Conservation (phyloP, 2,113 vertebrate species). For the Erpornis zantholeuca region DNA sequence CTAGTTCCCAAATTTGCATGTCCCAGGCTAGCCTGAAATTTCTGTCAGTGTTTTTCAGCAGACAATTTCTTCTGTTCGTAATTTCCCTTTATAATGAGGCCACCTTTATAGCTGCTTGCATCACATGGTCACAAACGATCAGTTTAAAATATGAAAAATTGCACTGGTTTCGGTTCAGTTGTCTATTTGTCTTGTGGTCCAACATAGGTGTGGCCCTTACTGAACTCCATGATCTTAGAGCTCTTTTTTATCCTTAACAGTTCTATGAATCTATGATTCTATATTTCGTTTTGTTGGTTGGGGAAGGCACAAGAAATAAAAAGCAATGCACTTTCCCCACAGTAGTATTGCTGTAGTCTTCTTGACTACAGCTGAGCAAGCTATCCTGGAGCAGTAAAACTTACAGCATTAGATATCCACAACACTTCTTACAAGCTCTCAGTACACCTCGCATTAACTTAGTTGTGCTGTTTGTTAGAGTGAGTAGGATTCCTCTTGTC, state of each 20-base stretch:
- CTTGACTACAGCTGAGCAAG: neutral
- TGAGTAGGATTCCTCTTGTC: neutral
- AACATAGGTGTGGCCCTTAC: neutral
- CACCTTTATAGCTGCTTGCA: neutral
- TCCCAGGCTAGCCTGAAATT: neutral
- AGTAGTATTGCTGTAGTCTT: neutral
- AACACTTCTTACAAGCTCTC: neutral
- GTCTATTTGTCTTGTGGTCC: neutral
- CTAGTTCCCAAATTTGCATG: neutral
- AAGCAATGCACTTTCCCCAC: neutral
- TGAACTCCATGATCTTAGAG: neutral
- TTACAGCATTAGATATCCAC: neutral
- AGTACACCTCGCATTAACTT: accelerated
- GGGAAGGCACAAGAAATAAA: neutral
- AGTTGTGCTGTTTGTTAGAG: neutral
- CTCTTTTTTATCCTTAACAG: neutral
- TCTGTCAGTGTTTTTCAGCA: neutral
- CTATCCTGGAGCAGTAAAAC: neutral
- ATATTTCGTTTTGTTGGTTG: neutral
- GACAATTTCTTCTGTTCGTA: neutral
- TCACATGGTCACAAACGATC: neutral
- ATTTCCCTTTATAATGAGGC: neutral
- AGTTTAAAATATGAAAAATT: neutral
- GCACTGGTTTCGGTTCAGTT: neutral
- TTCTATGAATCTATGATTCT: neutral